Base-by-base conservation (phyloP, 2,113 vertebrate species). In the Xiphophorus couchianus region DNA sequence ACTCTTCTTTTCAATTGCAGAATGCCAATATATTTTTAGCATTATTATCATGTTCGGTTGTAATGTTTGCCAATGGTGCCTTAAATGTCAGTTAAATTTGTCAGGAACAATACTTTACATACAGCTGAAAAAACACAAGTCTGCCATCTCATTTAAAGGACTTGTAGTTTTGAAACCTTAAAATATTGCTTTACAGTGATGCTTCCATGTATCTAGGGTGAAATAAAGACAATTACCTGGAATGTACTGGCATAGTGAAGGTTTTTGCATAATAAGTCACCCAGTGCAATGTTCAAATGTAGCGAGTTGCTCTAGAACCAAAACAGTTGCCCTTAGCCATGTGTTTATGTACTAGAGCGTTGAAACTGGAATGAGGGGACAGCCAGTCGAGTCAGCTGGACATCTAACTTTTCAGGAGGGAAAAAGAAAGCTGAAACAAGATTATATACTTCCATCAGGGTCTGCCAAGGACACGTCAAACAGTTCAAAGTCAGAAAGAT, bases 401-500 rank as follows among this genome's bases (percentile, higher is more conserved):
- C 74, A 73, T 60, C 37, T 58, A 73, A 81, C 62, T 66, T 63
- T 64, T 25, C n/a, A 48, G 44, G 22, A 31, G 3, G 17, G 65
- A 62, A 60, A 73, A 12, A 35, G 27, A 60, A 58, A 33, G 37
- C 76, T 72, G 64, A 86, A 89, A 91, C 65, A 81, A 79, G 89
- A 90, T 92, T 87, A 89, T 78, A 69, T 73, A 81, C 82, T 88
- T 91, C 83, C 86, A 90, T 87, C 86, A 85, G 64, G 71, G 39
- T 51, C 74, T 29, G 9, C 81, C 84, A 91, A 88, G 87, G 86
- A 88, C 86, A 74, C 51, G 48, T 87, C 81, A 71, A 73, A 66
- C 19, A 37, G 68, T 70, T 86, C 83, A 88, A 88, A 78, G 88
- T 90, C 91, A 86, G 71, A 83, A 65, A 17, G 69, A 80, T 80